Evolutionary conservation across 2,888 invertebrate genomes (phyloP).

Genomic region (Trichacis sp.): DNA sequence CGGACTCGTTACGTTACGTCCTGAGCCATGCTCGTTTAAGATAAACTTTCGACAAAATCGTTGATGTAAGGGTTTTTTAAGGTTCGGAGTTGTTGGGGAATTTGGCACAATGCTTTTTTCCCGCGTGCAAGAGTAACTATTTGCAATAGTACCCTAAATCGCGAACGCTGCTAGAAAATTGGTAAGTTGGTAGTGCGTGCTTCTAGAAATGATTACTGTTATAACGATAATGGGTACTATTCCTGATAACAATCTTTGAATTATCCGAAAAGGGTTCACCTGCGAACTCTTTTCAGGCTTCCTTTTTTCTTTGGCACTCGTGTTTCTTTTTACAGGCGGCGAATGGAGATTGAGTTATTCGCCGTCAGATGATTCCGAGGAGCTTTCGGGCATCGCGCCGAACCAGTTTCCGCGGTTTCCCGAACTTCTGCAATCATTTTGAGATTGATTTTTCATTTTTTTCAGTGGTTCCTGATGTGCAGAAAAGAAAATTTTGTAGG

Average conservation of each 20-base stretch:
- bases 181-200: slow-evolving; percentile 37
- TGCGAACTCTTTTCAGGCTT: not conserved
- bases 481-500: no score
- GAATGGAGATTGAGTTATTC: slow-evolving; percentile 55
- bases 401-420: slow-evolving; percentile 72
- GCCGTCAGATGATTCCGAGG: slow-evolving; percentile 69
- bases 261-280: not conserved
- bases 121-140: not conserved
- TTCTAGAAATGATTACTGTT: slow-evolving; percentile 45
- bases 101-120: slow-evolving; percentile 3
- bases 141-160: slow-evolving; percentile 46
- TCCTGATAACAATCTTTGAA: slow-evolving; percentile 40
- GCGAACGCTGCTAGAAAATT: slow-evolving; percentile 46
- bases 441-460: not conserved
- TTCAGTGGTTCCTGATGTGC: no score
- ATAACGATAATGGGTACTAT: slow-evolving; percentile 45
- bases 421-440: slow-evolving; percentile 56
- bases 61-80: no score
- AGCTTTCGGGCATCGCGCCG: slow-evolving; percentile 72
- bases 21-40: no score
- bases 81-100: no score
- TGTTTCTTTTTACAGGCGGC: slow-evolving; percentile 43
- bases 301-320: slow-evolving; percentile 46
- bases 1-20: no score
- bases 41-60: no score